Evolutionary conservation across 2,113 vertebrate species (phyloP).

Genomic region (Petrocephalus zakoni): DNA sequence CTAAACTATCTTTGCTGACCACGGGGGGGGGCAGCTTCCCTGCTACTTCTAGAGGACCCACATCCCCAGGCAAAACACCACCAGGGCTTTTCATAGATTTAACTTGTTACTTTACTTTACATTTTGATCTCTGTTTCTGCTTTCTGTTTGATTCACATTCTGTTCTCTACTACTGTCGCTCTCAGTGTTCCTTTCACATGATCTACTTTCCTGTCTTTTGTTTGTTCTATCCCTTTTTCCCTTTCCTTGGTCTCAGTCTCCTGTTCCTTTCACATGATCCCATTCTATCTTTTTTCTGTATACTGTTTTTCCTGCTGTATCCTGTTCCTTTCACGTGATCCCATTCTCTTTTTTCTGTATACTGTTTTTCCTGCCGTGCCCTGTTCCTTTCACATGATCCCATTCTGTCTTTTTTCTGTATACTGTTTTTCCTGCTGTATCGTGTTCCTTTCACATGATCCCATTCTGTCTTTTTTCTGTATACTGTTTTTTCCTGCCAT

Average conservation of each 20-base stretch:
- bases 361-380: background rate
- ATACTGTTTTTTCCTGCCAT: background rate
- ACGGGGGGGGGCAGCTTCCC: background rate
- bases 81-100: background rate
- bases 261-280: background rate
- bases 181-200: background rate
- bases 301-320: background rate
- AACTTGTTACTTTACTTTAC: background rate
- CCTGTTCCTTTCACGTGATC: background rate
- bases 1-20: background rate
- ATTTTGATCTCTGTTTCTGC: background rate
- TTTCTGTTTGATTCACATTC: background rate
- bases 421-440: background rate
- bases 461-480: background rate
- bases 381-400: background rate
- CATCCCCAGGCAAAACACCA: background rate
- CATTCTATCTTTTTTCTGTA: background rate
- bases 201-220: background rate
- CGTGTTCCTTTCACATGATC: too few relatives aligned
- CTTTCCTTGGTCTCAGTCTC: background rate
- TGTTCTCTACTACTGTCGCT: background rate
- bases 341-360: background rate
- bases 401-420: too few relatives aligned
- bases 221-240: background rate
- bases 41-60: background rate